A percentile compares a stretch with the other conserved stretches of the same genome.
Conservation (phyloP, 2,888 invertebrate genomes). For the Chydorus sphaericus region DNA sequence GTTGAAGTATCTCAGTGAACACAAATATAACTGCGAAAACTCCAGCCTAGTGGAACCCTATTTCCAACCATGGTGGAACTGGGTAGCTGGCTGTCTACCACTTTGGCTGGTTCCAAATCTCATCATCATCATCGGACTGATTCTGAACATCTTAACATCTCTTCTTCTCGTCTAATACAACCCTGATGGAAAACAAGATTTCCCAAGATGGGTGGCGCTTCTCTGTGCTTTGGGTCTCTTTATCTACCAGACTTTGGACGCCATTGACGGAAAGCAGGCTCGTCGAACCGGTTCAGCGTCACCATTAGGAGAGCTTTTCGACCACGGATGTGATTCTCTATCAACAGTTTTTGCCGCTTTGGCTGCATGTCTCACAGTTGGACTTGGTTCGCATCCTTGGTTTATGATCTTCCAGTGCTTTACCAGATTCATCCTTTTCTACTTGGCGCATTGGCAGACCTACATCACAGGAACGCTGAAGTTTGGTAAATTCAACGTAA, state of each 20-base stretch:
- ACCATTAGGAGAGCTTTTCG: constrained; percentile 94
- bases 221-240: constrained; percentile 87
- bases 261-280: constrained; percentile 97
- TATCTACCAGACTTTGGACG: constrained; percentile 93
- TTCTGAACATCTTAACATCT: constrained; percentile 82
- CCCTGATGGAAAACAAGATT: constrained; percentile 72
- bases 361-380: constrained; percentile 87
- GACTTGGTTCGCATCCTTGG: constrained; percentile 76
- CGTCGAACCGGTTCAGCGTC: constrained; percentile 79
- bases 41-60: constrained; percentile 69
- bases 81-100: constrained; percentile 80
- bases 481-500: constrained; percentile 89
- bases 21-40: constrained; percentile 86
- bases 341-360: constrained; percentile 95
- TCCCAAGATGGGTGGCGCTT: constrained; percentile 83
- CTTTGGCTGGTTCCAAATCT: constrained; percentile 95
- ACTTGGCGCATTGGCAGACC: constrained; percentile 99
- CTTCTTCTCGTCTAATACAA: constrained; percentile 82
- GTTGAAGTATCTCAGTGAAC: constrained; percentile 80
- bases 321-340: constrained; percentile 98
- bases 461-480: constrained; percentile 86
- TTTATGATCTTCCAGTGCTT: constrained; percentile 95
- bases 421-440: constrained; percentile 87
- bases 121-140: constrained; percentile 82
- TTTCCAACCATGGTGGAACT: constrained; percentile 95